These are phyloP conservation scores for Nomada fucata DNA, from an alignment of 2,888 invertebrate species.

Conservation along the genomic window DNA sequence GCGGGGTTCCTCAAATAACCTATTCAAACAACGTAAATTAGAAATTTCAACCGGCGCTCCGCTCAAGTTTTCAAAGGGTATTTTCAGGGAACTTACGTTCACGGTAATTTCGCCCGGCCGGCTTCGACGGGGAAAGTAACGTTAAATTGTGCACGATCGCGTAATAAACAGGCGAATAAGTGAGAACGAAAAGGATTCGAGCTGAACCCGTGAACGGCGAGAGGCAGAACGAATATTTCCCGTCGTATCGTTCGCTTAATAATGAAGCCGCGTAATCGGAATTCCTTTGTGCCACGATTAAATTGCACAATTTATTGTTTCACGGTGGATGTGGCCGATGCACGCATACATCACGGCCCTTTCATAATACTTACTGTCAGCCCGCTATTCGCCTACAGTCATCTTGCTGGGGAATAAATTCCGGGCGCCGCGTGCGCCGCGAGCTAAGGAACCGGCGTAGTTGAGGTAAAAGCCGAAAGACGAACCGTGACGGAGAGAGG, in stretches of 20 bases:
- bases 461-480: constrained; percentile 16
- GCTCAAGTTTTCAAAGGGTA: not conserved
- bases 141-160: constrained; percentile 23
- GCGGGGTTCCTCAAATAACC: not conserved
- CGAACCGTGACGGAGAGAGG: constrained; percentile 3
- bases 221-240: constrained; percentile 14
- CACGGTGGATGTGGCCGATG: constrained; percentile 25
- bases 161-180: constrained; percentile 36
- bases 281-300: constrained; percentile 46
- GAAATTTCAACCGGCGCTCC: constrained; percentile 11
- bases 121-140: not conserved
- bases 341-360: constrained; percentile 33
- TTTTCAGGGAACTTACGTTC: not conserved
- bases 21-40: constrained; percentile 26
- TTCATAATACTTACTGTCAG: constrained; percentile 50
- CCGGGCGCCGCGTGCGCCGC: constrained; percentile 24
- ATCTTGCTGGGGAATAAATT: constrained; percentile 52
- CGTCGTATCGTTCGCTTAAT: constrained; percentile 24
- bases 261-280: constrained; percentile 41
- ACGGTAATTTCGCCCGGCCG: not conserved
- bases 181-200: not conserved
- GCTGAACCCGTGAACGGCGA: not conserved
- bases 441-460: constrained; percentile 2
- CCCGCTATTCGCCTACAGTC: constrained; percentile 28
- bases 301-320: constrained; percentile 48